Base-by-base conservation (phyloP, 2,113 vertebrate genomes). In the Toxotes jaculatrix region DNA sequence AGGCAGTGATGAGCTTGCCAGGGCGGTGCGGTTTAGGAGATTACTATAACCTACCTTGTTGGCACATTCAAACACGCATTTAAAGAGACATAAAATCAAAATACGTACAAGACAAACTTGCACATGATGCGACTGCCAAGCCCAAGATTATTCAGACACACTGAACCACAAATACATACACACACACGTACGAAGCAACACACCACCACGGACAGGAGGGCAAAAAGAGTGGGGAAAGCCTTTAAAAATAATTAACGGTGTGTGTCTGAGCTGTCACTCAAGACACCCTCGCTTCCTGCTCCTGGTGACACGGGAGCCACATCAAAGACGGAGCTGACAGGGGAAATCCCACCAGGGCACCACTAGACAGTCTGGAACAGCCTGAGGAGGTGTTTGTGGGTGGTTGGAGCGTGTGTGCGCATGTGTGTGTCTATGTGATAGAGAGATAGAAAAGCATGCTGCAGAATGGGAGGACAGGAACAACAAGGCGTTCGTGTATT, bases 221-320 rank as follows among this genome's bases (percentile, higher is more conserved):
- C 14, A n/a, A 66, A 53, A 57, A 64, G 19, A 55, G 12, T 19
- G 23, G 14, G 53, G 53, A 55, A 5, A 27, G 13, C 19, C 11
- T 68, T 83, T 82, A 64, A 68, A 87, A 77, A 76, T 87, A 90
- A 91, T 87, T 68, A 89, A 89, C 16, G 60, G 75, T 67, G 86
- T 82, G 80, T 62, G 56, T 68, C 82, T 74, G 62, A 79, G 67
- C 91, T 88, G 90, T 91, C 92, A 93, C 76, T 93, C 89, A 81
- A 79, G 51, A 86, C 80, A 76, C 59, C 51, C 74, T 79, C 45
- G 60, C 82, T 90, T 92, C 91, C 89, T 91, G 77, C 69, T 84
- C 43, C 53, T 43, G 63, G 90, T 89, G 88, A 92, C 91, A 90
- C 16, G 61, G 63, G 64, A 85, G 86, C 88, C 88, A 92, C 93